Base-by-base conservation (phyloP, 2,113 vertebrate genomes). In the Nothocercus julius region DNA sequence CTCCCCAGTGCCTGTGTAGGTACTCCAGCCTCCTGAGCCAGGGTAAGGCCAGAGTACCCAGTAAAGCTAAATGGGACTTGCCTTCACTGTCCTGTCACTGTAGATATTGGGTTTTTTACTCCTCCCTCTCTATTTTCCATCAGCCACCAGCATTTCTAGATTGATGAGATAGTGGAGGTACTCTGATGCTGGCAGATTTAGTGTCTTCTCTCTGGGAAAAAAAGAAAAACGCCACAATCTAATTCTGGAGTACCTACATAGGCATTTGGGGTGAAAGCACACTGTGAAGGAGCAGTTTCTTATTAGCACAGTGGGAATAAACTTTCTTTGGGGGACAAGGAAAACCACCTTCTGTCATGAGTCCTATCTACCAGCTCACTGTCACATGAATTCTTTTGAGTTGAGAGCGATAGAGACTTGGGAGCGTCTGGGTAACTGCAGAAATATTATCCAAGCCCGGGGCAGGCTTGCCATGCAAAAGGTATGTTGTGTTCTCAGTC, bases 201-300 rank as follows among this genome's bases (percentile, higher is more conserved):
- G 17, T 38, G 38, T 67, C 17, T 64, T 62, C 15, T 42, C n/a
- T 30, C 21, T 63, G 51, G 18, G 19, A 47, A 47, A 40, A 72
- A 67, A 27, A 40, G 68, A 67, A 67, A 11, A 2, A 0, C 1
- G 17, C 32, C 13, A 42, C 56, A 34, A 0, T 0, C 28, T 17
- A 69, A n/a, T 93, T 92, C 32, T 82, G 59, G 36, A 74, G 30
- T 90, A 49, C 22, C 63, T 77, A 49, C 63, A 89, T 40, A 90
- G 27, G 24, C 36, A 4, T 12, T 77, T 28, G 85, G 61, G 62
- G 6, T 72, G 44, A 67, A 83, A 92, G 19, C 27, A 5, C n/a
- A 11, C 40, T 77, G 45, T 34, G 32, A 82, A 77, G 36, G 45
- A 85, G 30, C 15, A 28, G 11, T 24, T 75, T 70, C 32, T 81